These are phyloP conservation scores for Lepidurus arcticus DNA, from an alignment of 1,140 invertebrate species.

Conservation along the genomic window DNA sequence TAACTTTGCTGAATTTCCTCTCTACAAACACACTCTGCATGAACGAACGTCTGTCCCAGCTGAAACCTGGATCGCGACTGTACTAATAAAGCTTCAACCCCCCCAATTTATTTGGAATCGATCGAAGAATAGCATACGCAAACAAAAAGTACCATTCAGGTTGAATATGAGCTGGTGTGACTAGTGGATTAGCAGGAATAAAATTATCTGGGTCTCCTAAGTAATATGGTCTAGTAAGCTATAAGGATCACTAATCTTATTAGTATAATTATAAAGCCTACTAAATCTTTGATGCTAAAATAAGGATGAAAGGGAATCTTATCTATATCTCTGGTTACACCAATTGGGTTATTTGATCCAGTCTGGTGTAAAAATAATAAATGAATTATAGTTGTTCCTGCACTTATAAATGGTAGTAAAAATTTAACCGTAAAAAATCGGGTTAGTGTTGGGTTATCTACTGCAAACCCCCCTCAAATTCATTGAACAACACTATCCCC, in stretches of 20 bases:
- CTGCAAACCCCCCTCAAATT: constrained; percentile 62
- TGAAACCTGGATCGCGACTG: too few species aligned
- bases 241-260: constrained; percentile 45
- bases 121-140: constrained; percentile 66
- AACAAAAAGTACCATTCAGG: constrained; percentile 72
- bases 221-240: constrained; percentile 49
- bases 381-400: constrained; percentile 54
- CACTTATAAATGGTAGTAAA: constrained; percentile 60
- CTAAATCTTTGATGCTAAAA: constrained; percentile 54
- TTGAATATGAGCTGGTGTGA: constrained; percentile 64
- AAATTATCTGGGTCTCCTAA: constrained; percentile 63
- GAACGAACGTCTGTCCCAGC: too few species aligned
- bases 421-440: constrained; percentile 67
- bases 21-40: too few species aligned
- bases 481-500: constrained; percentile 55
- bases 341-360: constrained; percentile 56
- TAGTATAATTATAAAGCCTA: constrained; percentile 53
- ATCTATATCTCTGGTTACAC: constrained; percentile 53
- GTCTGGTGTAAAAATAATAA: constrained; percentile 56
- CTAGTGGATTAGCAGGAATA: constrained; percentile 59
- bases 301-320: constrained; percentile 55
- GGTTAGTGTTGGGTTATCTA: constrained; percentile 60
- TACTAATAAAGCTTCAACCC: constrained; percentile 59
- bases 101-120: constrained; percentile 68
- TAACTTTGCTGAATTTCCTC: too few species aligned